These are phyloP conservation scores for Clarias magur DNA, from an alignment of 2,113 vertebrate genomes.

Conservation along the genomic window DNA sequence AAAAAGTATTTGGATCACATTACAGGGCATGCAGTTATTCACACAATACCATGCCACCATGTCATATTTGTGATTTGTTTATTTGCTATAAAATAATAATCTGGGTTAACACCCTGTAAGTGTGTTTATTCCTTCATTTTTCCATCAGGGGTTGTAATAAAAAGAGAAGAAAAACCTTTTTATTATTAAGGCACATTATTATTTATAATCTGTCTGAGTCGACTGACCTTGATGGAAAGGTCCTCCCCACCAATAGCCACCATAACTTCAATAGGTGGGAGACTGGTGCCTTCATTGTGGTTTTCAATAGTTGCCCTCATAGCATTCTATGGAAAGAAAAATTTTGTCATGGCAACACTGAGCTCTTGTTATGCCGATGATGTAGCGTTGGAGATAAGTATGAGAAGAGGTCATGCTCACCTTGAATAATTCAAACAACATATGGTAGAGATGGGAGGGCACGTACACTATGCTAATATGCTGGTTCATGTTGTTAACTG, in stretches of 20 bases:
- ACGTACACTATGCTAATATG: constrained; percentile 88
- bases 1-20: not conserved
- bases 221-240: constrained; percentile 85
- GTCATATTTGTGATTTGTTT: too few relatives aligned
- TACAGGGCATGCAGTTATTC: too few relatives aligned
- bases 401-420: constrained; percentile 63
- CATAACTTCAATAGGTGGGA: constrained; percentile 83
- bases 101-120: too few relatives aligned
- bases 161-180: not conserved
- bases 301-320: constrained; percentile 93
- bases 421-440: constrained; percentile 97
- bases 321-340: constrained; percentile 77
- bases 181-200: not conserved
- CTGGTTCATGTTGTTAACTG: constrained; percentile 74
- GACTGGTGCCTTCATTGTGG: constrained; percentile 74
- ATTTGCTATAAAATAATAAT: too few relatives aligned
- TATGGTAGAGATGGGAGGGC: constrained; percentile 94
- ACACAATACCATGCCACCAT: too few relatives aligned
- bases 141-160: too few relatives aligned
- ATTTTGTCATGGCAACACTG: constrained; percentile 36
- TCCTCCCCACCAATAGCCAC: constrained; percentile 90
- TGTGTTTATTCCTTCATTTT: too few relatives aligned
- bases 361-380: constrained; percentile 1
- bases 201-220: not conserved
- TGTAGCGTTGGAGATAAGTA: not conserved